Conservation (phyloP, 1,140 invertebrate genomes). For the Tachypleus tridentatus region DNA sequence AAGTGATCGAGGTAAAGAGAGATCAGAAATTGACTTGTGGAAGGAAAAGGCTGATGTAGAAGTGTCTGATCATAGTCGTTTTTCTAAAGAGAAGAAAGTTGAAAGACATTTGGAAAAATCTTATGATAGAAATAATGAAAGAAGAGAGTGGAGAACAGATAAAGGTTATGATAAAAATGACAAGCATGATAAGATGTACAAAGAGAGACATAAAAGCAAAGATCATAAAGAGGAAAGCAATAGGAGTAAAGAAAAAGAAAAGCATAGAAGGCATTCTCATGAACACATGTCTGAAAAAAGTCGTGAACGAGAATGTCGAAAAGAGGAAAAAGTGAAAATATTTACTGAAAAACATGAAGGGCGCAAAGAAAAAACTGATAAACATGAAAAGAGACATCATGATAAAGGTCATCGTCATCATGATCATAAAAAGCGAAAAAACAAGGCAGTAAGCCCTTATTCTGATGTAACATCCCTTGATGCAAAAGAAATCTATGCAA, state of each 20-base stretch:
- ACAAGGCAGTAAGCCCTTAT: conserved; percentile 11
- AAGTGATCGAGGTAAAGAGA: conserved; percentile 5
- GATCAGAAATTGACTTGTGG: conserved; percentile 11
- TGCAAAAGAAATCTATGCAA: conserved; percentile 74
- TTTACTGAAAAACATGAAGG: conserved; percentile 17
- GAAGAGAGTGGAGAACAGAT: conserved; percentile 11
- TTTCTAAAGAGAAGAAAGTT: conserved; percentile 2
- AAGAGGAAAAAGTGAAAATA: conserved; percentile 37
- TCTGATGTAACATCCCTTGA: conserved; percentile 22
- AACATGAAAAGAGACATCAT: conserved; percentile 13
- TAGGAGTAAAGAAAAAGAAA: conserved; percentile 16
- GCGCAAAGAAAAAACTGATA: conserved; percentile 17
- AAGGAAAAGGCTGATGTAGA: conserved; percentile 7
- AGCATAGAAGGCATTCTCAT: conserved; percentile 9
- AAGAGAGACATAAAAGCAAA: conserved; percentile 21
- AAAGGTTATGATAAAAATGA: conserved; percentile 21
- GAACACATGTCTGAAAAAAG: conserved; percentile 14
- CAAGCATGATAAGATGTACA: conserved; percentile 25
- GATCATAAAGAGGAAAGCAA: conserved; percentile 34
- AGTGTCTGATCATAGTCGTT: conserved; percentile 4
- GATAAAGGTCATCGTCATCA: conserved; percentile 8
- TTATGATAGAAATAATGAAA: conserved; percentile 10
- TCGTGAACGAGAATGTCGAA: conserved; percentile 20
- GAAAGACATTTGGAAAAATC: conserved; percentile 1
- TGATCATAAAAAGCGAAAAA: conserved; percentile 5